A percentile compares a stretch with the other conserved stretches of the same genome.
Conservation (phyloP, 2,113 vertebrate genomes). For the Nanger granti region DNA sequence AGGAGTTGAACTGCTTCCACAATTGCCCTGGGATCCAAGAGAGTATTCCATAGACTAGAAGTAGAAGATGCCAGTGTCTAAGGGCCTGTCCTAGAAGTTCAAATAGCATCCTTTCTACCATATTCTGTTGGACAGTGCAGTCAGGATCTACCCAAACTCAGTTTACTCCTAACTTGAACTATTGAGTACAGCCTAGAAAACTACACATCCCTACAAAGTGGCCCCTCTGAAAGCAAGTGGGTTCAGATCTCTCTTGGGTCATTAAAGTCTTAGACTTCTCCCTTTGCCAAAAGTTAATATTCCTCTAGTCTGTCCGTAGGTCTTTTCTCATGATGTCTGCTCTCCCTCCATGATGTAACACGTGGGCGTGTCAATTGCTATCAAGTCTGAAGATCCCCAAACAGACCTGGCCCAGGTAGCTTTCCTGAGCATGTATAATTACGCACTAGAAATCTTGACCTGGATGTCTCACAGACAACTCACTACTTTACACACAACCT, state of each 20-base stretch:
- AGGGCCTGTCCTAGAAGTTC: neutral
- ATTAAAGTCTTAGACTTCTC: neutral
- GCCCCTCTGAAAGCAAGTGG: neutral
- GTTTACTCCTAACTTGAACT: neutral
- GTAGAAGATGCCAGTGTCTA: neutral
- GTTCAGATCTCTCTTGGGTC: neutral
- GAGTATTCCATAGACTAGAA: neutral
- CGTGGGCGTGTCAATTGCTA: neutral
- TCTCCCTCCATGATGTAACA: neutral
- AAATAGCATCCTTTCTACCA: neutral
- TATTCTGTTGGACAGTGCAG: neutral
- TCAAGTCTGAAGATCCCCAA: neutral
- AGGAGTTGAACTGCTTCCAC: neutral
- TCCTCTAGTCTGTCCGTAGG: neutral
- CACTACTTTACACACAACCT: neutral
- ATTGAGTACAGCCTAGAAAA: neutral
- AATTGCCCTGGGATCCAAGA: too few relatives aligned
- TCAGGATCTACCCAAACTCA: neutral
- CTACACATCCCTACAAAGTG: neutral
- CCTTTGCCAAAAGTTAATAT: neutral
- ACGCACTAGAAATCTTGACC: neutral
- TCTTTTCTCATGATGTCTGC: neutral
- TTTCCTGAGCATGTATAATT: neutral
- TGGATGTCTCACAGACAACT: neutral
- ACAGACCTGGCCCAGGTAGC: neutral